Percentiles rank a stretch among this genome's conserved stretches.
These are phyloP conservation scores for Cecidostiba fungosa DNA, from an alignment of 2,888 invertebrate species.

Conservation along the genomic window DNA sequence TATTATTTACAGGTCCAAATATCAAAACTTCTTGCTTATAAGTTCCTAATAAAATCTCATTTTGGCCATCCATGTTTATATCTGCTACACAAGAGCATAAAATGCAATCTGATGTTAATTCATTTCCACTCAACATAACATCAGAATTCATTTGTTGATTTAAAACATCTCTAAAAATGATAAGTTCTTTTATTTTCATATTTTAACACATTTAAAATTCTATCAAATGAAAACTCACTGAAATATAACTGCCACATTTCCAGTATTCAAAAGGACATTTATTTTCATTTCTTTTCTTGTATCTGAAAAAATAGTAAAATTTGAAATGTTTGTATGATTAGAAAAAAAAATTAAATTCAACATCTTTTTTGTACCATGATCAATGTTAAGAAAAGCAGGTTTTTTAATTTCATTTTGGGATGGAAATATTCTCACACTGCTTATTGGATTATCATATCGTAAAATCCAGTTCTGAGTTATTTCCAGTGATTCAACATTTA, in stretches of 20 bases:
- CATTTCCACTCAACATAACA: slow-evolving; percentile 80
- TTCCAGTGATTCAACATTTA: slow-evolving; percentile 81
- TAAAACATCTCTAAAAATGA: slow-evolving; percentile 80
- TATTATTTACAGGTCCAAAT: slow-evolving; percentile 80
- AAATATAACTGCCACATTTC: slow-evolving; percentile 59
- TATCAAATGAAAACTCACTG: slow-evolving; percentile 53
- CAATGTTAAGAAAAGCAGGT: slow-evolving; percentile 71
- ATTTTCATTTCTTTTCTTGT: slow-evolving; percentile 39
- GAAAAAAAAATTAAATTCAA: not conserved
- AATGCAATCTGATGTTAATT: slow-evolving; percentile 82
- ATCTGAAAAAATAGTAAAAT: slow-evolving; percentile 50
- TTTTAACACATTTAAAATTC: not conserved
- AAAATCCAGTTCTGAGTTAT: slow-evolving; percentile 81
- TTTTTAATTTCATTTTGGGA: slow-evolving; percentile 67
- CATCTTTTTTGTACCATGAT: slow-evolving; percentile 50
- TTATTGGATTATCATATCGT: slow-evolving; percentile 82
- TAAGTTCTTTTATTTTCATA: slow-evolving; percentile 4
- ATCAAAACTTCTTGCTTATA: slow-evolving; percentile 84
- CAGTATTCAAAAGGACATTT: slow-evolving; percentile 59
- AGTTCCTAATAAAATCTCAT: slow-evolving; percentile 87
- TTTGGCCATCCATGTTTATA: slow-evolving; percentile 86
- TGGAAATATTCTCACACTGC: slow-evolving; percentile 81
- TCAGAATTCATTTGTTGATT: slow-evolving; percentile 80
- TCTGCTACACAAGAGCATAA: slow-evolving; percentile 85
- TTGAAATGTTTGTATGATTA: not conserved